phyloP scores from a whole-genome alignment of 2,113 vertebrate species.

The Eonycteris spelaea region DNA sequence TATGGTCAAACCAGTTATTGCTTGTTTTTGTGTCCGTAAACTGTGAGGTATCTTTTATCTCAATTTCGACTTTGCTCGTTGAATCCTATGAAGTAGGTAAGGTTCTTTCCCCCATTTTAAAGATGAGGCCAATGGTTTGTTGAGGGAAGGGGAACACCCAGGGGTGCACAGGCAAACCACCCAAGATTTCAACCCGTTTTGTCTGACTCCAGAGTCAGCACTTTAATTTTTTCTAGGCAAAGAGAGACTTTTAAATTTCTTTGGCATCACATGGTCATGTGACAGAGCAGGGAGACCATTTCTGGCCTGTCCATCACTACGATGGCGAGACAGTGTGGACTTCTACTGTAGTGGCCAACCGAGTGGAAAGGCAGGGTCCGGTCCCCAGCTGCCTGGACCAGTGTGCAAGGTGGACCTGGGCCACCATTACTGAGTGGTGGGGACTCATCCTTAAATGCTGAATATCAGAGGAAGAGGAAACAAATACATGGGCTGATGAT shows the following conservation, averaged over 20 bases:
- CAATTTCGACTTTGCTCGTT: not conserved
- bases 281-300: not conserved
- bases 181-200: not conserved
- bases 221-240: not conserved
- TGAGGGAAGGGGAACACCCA: not conserved
- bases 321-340: fast-evolving
- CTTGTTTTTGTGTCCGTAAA: not conserved
- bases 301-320: not conserved
- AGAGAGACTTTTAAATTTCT: not conserved
- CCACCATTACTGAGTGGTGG: too few relatives aligned
- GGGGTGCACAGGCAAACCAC: too few relatives aligned
- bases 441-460: not conserved
- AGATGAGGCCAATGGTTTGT: not conserved
- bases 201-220: too few relatives aligned
- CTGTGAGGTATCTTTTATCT: not conserved
- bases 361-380: not conserved
- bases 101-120: not conserved
- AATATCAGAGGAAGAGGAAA: not conserved
- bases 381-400: not conserved
- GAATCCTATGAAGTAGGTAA: not conserved
- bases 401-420: fast-evolving
- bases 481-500: not conserved
- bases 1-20: too few relatives aligned
- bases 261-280: not conserved
- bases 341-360: too few relatives aligned